Base-by-base conservation (phyloP, 2,113 vertebrate species). In the Probosciger aterrimus region DNA sequence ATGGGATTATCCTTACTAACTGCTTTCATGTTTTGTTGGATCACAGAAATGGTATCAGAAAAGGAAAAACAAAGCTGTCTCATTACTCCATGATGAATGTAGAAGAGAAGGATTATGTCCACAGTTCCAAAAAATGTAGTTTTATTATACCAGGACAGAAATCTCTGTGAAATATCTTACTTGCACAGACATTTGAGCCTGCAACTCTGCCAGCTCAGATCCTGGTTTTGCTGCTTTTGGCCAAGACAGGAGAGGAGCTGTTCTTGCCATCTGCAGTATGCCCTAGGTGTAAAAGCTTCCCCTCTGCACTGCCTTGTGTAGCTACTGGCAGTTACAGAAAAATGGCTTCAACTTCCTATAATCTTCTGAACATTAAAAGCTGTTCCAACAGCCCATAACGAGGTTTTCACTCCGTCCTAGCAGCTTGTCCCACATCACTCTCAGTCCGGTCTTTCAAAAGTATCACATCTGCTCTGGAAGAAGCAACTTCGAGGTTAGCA, bases 271-370 rank as follows among this genome's bases (percentile, higher is more conserved):
- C 13, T 59, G 16, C 41, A 63, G 55, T 13, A 31, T 31, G 78
- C 37, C 15, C 31, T 24, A 6, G 23, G 28, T 23, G 7, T 11
- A 49, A 62, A 74, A 76, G 27, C 19, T 76, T 53, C 71, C 15
- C 43, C 65, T 12, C 27, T 2, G 3, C 0, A 0, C 31, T 75
- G n/a, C 30, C 53, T 43, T 2, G 9, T 35, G 49, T 10, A 43
- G 71, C 33, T 80, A 10, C 53, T 47, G 27, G 11, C 47, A 44
- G 50, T 35, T 39, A 71, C 28, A 91, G 35, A n/a, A 60, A 31
- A 59, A 59, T 7, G 22, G 30, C 31, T 46, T 62, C 17, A 68
- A 62, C 20, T 30, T n/a, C n/a, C 50, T 60, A 62, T 22, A 50
- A 37, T 41, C 43, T 50, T 50, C 69, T 53, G 81, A 84, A 82